phyloP scores from a whole-genome alignment of 2,888 invertebrate genomes.

The Fissipunctia ypsillon region DNA sequence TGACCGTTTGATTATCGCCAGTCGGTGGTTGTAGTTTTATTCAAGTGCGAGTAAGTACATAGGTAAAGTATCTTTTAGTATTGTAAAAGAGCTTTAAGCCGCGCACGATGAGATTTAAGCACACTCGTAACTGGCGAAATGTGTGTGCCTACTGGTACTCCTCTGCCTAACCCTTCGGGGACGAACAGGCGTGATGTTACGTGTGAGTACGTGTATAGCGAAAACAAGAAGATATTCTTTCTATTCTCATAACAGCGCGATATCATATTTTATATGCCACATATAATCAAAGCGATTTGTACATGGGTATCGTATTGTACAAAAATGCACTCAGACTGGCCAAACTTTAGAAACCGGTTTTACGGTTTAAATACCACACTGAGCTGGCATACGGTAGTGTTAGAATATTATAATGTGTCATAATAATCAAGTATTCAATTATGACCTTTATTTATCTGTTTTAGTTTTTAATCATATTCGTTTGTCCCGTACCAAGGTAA shows the following conservation, averaged over 20 bases:
- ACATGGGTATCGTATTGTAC: constrained; percentile 26
- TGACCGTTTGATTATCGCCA: constrained; percentile 6
- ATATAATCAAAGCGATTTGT: constrained; percentile 7
- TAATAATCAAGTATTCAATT: constrained; percentile 22
- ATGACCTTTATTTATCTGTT: constrained; percentile 31
- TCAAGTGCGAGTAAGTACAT: too few species aligned
- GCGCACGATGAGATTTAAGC: too few species aligned
- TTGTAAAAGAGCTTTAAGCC: neutral
- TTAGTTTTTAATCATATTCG: constrained; percentile 7
- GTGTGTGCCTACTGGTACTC: too few species aligned
- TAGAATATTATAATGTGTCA: constrained; percentile 18
- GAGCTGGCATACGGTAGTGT: constrained; percentile 20
- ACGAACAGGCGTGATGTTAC: too few species aligned
- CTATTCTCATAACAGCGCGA: neutral
- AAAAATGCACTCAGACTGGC: constrained; percentile 37
- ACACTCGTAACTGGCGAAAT: too few species aligned
- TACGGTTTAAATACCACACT: constrained; percentile 34
- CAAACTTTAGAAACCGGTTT: constrained; percentile 44
- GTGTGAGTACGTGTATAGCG: too few species aligned
- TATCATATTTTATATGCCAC: neutral
- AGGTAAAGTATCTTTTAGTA: neutral
- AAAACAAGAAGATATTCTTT: too few species aligned
- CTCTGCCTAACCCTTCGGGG: too few species aligned
- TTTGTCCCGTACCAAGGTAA: constrained; percentile 15
- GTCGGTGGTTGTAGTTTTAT: neutral